phyloP scores from a whole-genome alignment of 2,113 vertebrate genomes.

The Lucifuga dentata region DNA sequence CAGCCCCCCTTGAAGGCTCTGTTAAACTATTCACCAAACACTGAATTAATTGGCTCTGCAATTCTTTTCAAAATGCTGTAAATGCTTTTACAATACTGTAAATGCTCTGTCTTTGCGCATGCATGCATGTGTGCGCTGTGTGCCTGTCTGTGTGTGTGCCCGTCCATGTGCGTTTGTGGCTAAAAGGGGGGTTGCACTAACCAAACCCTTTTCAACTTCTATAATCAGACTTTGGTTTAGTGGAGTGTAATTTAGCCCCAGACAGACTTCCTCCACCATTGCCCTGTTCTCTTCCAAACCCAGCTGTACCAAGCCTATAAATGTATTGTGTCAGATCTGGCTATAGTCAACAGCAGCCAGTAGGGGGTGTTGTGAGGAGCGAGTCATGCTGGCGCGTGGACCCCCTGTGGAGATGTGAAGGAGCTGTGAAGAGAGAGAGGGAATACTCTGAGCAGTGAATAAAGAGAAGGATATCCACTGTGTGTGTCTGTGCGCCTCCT shows the following conservation, averaged over 20 bases:
- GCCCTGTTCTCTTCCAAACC: conserved; percentile 72
- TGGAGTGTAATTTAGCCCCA: conserved; percentile 81
- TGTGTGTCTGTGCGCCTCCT: background rate
- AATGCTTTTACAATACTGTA: conserved; percentile 68
- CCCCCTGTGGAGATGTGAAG: conserved; percentile 79
- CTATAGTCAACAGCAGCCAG: conserved; percentile 61
- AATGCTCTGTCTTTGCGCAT: conserved; percentile 38
- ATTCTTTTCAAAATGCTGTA: conserved; percentile 59
- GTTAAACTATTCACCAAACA: conserved; percentile 56
- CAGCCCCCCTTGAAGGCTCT: conserved; percentile 30
- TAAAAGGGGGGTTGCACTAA: conserved; percentile 66
- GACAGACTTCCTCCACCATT: conserved; percentile 80
- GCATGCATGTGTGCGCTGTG: conserved; percentile 6
- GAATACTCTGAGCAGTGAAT: conserved; percentile 72
- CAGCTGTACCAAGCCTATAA: conserved; percentile 50
- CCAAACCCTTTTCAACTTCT: conserved; percentile 81
- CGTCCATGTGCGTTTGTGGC: conserved; percentile 72
- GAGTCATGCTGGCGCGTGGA: conserved; percentile 47
- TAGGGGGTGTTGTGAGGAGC: conserved; percentile 66
- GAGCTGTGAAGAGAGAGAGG: conserved; percentile 70
- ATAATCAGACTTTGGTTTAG: conserved; percentile 80
- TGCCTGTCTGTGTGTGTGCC: conserved; percentile 28
- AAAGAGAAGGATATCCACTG: conserved; percentile 70
- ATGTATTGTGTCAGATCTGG: conserved; percentile 56
- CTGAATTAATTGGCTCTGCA: conserved; percentile 58